A percentile compares a stretch with the other conserved stretches of the same genome.
Evolutionary conservation across 2,797 vertebrate species (phyloP).

Genomic region (Enoplosus armatus): DNA sequence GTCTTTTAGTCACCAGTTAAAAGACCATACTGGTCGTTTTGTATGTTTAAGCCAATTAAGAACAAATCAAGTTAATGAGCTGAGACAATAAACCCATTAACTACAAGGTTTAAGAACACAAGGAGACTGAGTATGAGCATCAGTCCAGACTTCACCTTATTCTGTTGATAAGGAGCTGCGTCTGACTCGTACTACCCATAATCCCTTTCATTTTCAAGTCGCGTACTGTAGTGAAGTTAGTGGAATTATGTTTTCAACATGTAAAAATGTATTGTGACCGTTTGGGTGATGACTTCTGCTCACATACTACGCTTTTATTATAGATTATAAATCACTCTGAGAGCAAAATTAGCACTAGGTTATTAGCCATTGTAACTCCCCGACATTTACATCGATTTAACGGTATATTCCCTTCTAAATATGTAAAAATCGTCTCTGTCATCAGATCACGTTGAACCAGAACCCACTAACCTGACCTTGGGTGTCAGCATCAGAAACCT

Average conservation of each 20-base stretch:
- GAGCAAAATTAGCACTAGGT: background rate
- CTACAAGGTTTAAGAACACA: conserved; percentile 12
- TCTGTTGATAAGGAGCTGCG: background rate
- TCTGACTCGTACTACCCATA: background rate
- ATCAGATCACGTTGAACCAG: conserved; percentile 88
- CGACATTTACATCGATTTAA: background rate
- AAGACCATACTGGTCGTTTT: conserved; percentile 20
- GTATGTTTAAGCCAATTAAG: conserved; percentile 27
- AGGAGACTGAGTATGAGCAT: background rate
- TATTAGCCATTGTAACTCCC: background rate
- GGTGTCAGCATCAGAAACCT: conserved; percentile 89
- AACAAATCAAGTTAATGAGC: conserved; percentile 31
- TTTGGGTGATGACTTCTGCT: background rate
- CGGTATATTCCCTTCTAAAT: background rate
- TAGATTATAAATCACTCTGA: background rate
- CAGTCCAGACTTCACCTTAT: conserved; percentile 2
- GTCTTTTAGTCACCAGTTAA: conserved; percentile 8
- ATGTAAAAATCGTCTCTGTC: background rate
- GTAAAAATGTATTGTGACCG: background rate
- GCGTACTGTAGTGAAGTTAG: background rate
- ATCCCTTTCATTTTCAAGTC: background rate
- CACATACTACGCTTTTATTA: background rate
- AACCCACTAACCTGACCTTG: conserved; percentile 79
- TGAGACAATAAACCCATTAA: conserved; percentile 40
- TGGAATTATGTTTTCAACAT: background rate